Conservation (phyloP, 2,888 invertebrate genomes). For the Euplagia quadripunctaria region DNA sequence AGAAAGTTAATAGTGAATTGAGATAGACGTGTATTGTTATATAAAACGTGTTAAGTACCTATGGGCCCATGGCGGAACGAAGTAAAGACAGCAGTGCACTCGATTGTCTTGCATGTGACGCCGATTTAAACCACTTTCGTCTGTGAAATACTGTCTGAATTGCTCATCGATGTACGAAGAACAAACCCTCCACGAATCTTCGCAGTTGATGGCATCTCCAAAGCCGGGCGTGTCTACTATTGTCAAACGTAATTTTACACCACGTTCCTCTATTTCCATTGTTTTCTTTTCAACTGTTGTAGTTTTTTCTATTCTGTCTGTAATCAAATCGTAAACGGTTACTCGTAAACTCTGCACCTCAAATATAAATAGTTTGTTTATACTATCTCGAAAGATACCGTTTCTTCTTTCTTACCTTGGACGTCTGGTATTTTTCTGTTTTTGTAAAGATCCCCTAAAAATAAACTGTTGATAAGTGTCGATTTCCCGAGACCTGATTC, state of each 20-base stretch:
- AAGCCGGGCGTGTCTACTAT: constrained; percentile 99
- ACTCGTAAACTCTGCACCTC: neutral
- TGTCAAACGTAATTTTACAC: constrained; percentile 95
- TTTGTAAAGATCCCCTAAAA: constrained; percentile 97
- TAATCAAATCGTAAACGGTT: constrained; percentile 47
- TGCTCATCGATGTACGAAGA: constrained; percentile 97
- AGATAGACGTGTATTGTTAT: constrained; percentile 30
- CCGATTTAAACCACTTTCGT: constrained; percentile 97
- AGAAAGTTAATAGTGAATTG: constrained; percentile 38
- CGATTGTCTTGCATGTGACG: constrained; percentile 98
- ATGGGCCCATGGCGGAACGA: constrained; percentile 98
- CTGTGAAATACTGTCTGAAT: constrained; percentile 93
- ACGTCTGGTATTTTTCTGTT: constrained; percentile 92
- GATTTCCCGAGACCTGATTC: constrained; percentile 98
- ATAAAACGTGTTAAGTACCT: constrained; percentile 87
- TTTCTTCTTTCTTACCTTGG: constrained; percentile 82
- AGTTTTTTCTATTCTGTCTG: constrained; percentile 90
- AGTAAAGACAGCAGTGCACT: constrained; percentile 98
- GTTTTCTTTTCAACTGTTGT: constrained; percentile 92
- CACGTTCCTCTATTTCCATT: constrained; percentile 98
- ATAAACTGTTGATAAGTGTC: constrained; percentile 97
- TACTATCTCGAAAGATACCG: constrained; percentile 1
- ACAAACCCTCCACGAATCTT: constrained; percentile 97
- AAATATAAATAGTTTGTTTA: constrained; percentile 14
- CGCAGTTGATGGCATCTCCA: constrained; percentile 97